These are phyloP conservation scores for Eptesicus fuscus DNA, from an alignment of 2,113 vertebrate genomes.

Conservation along the genomic window DNA sequence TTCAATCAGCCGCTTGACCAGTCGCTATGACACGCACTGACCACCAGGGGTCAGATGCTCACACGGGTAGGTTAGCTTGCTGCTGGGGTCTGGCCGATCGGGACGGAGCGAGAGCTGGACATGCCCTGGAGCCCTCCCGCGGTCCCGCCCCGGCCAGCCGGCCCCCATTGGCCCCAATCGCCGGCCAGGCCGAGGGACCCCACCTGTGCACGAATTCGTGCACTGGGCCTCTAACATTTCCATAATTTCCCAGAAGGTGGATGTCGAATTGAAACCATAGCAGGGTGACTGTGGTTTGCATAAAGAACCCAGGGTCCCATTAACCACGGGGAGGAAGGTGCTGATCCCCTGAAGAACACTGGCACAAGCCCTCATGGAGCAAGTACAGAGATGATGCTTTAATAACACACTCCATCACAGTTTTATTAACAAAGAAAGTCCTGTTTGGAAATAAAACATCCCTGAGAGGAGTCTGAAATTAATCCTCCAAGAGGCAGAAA, in stretches of 20 bases:
- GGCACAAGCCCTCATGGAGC: background rate
- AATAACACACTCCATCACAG: slow-evolving; percentile 1
- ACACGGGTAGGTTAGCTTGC: too few species aligned
- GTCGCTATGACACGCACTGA: too few species aligned
- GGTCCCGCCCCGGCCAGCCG: accelerated
- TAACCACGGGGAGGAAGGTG: background rate
- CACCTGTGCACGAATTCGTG: too few species aligned
- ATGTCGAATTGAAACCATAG: background rate
- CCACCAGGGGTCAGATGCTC: too few species aligned
- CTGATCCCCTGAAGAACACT: background rate
- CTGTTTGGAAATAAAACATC: slow-evolving; percentile 44
- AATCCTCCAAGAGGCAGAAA: slow-evolving; percentile 35
- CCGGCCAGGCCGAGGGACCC: too few species aligned
- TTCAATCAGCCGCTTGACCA: too few species aligned
- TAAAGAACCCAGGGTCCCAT: background rate
- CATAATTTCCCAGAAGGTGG: background rate
- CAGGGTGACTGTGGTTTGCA: background rate
- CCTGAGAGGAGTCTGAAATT: slow-evolving; percentile 46
- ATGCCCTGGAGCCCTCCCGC: too few species aligned
- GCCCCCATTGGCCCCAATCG: too few species aligned
- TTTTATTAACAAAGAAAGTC: slow-evolving; percentile 46
- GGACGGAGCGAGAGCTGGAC: too few species aligned
- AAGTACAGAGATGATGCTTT: background rate
- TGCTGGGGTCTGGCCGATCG: too few species aligned
- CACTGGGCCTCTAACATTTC: background rate